Base-by-base conservation (phyloP, 2,888 invertebrate genomes). In the Strigamia transsilvanica region DNA sequence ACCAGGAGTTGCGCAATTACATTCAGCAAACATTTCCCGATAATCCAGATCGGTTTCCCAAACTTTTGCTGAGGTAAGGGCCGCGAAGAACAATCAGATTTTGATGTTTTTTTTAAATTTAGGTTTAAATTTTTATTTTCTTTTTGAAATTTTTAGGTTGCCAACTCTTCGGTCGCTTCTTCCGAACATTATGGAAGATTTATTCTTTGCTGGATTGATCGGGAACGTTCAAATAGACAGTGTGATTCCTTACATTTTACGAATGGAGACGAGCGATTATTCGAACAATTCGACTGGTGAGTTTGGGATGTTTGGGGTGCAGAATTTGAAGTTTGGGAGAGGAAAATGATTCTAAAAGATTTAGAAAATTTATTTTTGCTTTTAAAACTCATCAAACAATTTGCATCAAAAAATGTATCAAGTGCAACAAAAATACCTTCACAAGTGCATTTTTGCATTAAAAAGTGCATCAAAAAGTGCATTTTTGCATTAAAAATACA, bases 151-250 rank as follows among this genome's bases (percentile, higher is more conserved):
- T 38, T 27, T 15, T 61, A 85, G 86, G 87, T 90, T 97, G 83
- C 91, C 92, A n/a, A 86, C 90, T 90, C 84, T 87, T 89, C 90
- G 89, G 90, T 85, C 92, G 94, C 85, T 89, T 87, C 92, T 93
- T 82, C 93, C 94, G 1, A 84, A 84, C 12, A 85, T 87, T 21
- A 90, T 97, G 82, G 97, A 97, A 88, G 97, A 97, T 87, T 91
- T 97, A 82, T 97, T 97, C 90, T 97, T 98, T 87, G 93, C 95
- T 4, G 95, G 94, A 80, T 91, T 97, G 84, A 93, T 97, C 79
- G 97, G 97, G 6, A 94, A 94, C 88, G 94, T 98, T 85, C 95
- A 96, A 89, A 97, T 99, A 83, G 97, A 98, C 87, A 95, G 94
- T 87, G 94, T 98, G 85, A 94, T 99, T 88, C 98, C 98, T 38